Base-by-base conservation (phyloP, 1,140 invertebrate species). In the Bombus sibiricus region DNA sequence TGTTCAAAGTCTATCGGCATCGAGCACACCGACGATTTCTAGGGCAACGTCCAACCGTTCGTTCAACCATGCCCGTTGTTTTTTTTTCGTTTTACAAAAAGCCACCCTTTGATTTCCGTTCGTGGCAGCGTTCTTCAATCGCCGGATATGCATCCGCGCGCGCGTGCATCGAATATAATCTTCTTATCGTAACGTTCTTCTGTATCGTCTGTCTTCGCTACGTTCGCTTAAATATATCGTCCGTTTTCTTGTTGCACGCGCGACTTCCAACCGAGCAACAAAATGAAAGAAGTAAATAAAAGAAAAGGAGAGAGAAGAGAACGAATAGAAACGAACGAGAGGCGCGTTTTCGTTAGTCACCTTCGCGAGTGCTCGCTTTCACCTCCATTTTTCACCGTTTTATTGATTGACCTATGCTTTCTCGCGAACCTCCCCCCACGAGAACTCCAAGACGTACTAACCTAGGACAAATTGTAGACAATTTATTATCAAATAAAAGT, bases 401-500 rank as follows among this genome's bases (percentile, higher is more conserved):
- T 78, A 87, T 90, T 89, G 85, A 89, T 89, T 57, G 85, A 87
- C 88, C 88, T 91, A 89, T 89, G 90, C 90, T 94, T 93, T 95
- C 92, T 94, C 91, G 91, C 92, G 88, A 93, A 87, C 75, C 83
- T 68, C 86, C 32, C 92, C 89, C 80, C 88, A 88, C 88, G 93
- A 93, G 91, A 94, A 94, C 91, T 94, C 92, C 92, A 93, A 94
- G 91, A 94, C 93, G 92, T 94, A 95, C 93, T 94, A 94, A 92
- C 92, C 93, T 95, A 94, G 93, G 92, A 95, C 90, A 93, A 95
- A 95, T 94, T 95, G 94, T 95, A 95, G 94, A 94, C 92, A 94
- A 95, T 95, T 95, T 95, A 95, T 94, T 95, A 95, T 94, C 93
- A 93, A 95, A 95, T 93, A 93, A 95, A 94, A 94, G 39, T 93